Base-by-base conservation (phyloP, 2,888 invertebrate genomes). In the Tiliacea aurago region DNA sequence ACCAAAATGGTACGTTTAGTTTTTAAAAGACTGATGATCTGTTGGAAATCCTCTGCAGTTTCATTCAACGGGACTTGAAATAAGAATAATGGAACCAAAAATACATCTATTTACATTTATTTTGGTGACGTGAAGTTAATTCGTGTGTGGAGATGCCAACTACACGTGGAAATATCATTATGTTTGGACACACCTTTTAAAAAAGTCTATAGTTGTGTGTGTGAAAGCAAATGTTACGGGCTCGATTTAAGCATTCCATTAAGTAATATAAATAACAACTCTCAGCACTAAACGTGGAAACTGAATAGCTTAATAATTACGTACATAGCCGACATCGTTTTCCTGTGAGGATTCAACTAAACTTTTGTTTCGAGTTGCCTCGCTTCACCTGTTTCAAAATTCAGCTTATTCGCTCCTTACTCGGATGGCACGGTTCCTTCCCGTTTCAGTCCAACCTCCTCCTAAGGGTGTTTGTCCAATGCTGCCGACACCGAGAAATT, bases 241-340 rank as follows among this genome's bases (percentile, higher is more conserved):
- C 28, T 28, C 4, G 37, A 37, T 37, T 37, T 37, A 37, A 37
- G 4, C 6, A 37, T 37, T 6, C 4, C 6, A 37, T 37, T 37
- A 0, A 5, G 37, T 37, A 37, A 37, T 4, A 37, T 37, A 37
- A 37, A 37, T 4, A 37, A 33, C 49, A 58, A 45, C 56, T 63
- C 47, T 45, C 53, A 61, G 41, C 13, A 37, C 43, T 67, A 58
- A 78, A 78, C 49, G 43, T 1, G 49, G 20, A 15, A 78, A 69
- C 63, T 56, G 43, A 78, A 78, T 70, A 67, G 79, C 33, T 83
- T 70, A 73, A 82, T 73, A 73, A 70, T 73, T 70, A 82, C 56
- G 47, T 58, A 45, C 13, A 56, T 83, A 64, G 56, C 56, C 9
- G 43, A 53, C 78, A 73, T 59, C 56, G 41, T 70, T 53, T 67